Evolutionary conservation across 2,888 invertebrate species (phyloP).

Genomic region (Julus scanicus): DNA sequence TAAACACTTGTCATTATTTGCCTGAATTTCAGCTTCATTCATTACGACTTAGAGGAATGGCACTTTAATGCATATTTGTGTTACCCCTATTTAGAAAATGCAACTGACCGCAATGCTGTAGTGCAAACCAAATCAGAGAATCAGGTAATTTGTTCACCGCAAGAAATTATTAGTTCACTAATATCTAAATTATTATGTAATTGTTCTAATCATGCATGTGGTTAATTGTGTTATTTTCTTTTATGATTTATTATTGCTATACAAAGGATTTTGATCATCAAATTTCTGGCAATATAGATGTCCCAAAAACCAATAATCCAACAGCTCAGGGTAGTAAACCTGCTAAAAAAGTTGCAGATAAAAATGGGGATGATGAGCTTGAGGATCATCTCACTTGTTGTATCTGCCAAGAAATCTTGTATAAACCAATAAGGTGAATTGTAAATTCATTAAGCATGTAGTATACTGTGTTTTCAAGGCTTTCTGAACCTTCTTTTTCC

Average conservation of each 20-base stretch:
- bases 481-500: neutral
- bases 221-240: neutral
- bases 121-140: neutral
- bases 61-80: neutral
- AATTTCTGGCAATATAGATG: neutral
- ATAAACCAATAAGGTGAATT: constrained; percentile 37
- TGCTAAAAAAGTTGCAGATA: neutral
- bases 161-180: neutral
- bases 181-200: neutral
- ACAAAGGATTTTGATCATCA: neutral
- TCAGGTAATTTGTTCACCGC: neutral
- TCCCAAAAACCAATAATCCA: neutral
- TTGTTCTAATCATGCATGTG: neutral
- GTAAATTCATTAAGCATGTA: neutral
- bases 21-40: neutral
- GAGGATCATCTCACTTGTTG: constrained; percentile 40
- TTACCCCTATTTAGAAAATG: neutral
- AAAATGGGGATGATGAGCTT: constrained; percentile 20
- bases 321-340: neutral
- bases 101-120: neutral
- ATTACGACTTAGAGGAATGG: neutral
- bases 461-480: too few relatives aligned
- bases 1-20: neutral
- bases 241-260: neutral
- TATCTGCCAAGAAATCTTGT: constrained; percentile 44